Base-by-base conservation (phyloP, 92 coral and sea anemone species). In the Hydrozoanthus gracilis region DNA sequence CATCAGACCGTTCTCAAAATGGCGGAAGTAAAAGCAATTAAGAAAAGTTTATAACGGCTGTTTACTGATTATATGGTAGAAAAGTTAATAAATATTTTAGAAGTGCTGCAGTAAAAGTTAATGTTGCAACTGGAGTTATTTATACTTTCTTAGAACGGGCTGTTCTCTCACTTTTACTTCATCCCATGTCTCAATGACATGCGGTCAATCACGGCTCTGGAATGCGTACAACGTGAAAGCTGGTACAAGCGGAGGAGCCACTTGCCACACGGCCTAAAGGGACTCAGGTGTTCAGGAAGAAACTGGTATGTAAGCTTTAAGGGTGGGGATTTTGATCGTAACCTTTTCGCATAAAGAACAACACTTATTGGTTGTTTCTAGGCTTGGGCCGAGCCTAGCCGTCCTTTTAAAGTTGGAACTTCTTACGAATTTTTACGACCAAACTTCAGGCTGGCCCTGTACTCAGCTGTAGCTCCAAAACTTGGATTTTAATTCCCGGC, bases 371-470 rank as follows among this genome's bases (percentile, higher is more conserved):
- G 65, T 58, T 58, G 65, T 58, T 58, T 58, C 65, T 58, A 58
- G 65, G 65, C 65, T 58, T 58, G 8, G 65, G 65, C 65, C 65
- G 65, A 58, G 65, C 65, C 65, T 58, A 58, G 65, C 65, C 8
- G 65, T 58, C 65, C 65, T 58, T 58, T 58, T 58, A 58, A 58
- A 58, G 65, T 58, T 58, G 65, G 65, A 58, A 58, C 65, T 58
- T 58, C 65, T 58, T 58, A 58, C 65, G 65, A 58, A 14, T 58
- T 58, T 14, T 58, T 58, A 58, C 65, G 65, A 58, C 65, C 65
- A 58, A 58, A 58, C 65, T 58, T 58, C 65, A 58, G 65, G 65
- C 65, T 58, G 65, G 65, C 65, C 65, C 65, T 58, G 65, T 58
- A 58, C 65, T 58, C 65, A 58, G 8, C 65, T 58, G 65, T 58